A percentile compares a stretch with the other conserved stretches of the same genome.
These are phyloP conservation scores for Ceriagrion tenellum DNA, from an alignment of 2,888 invertebrate species.

Conservation along the genomic window DNA sequence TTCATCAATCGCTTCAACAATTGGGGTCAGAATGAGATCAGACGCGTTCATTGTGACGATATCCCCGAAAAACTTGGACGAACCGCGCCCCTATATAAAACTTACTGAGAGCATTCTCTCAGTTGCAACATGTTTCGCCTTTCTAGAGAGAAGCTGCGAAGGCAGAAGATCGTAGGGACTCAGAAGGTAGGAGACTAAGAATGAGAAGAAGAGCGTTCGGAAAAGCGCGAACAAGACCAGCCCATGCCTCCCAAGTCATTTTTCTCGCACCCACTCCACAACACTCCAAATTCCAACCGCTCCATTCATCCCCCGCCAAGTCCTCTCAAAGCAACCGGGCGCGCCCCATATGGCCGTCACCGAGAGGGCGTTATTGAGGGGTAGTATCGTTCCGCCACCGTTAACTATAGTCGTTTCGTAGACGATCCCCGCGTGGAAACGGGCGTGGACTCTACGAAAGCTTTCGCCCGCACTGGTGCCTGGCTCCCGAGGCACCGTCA, in stretches of 20 bases:
- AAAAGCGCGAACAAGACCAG: background rate
- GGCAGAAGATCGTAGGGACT: background rate
- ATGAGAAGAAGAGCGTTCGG: background rate
- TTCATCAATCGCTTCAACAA: too few species aligned
- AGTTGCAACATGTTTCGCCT: background rate
- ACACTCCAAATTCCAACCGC: background rate
- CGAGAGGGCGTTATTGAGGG: background rate
- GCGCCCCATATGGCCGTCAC: background rate
- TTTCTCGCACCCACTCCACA: background rate
- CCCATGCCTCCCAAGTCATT: background rate
- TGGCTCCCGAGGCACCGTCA: background rate
- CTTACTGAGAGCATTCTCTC: background rate
- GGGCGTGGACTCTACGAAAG: background rate
- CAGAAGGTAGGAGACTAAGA: too few species aligned
- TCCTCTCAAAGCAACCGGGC: background rate
- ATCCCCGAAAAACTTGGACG: too few species aligned
- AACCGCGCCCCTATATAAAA: background rate
- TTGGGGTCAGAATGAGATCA: too few species aligned
- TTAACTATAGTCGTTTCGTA: background rate
- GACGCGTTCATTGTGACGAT: too few species aligned
- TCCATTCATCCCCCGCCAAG: background rate
- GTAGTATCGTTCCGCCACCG: background rate
- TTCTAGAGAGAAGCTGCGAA: background rate
- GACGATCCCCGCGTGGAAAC: background rate
- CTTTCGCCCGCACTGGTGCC: background rate